These are phyloP conservation scores for Bradypus variegatus DNA, from an alignment of 2,797 vertebrate species.

Conservation along the genomic window DNA sequence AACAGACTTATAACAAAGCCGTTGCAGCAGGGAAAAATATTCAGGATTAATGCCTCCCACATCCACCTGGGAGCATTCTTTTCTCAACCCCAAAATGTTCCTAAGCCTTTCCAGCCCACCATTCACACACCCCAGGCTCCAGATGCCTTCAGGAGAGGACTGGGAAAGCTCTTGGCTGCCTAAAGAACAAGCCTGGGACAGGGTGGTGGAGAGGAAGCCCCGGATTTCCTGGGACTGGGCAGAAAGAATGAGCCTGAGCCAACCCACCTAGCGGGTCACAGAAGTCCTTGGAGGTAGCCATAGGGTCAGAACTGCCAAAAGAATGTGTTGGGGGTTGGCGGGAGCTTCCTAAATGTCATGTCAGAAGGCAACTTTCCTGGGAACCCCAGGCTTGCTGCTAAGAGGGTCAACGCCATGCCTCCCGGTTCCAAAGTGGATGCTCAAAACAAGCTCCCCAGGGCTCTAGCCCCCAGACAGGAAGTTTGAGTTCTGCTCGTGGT, in stretches of 20 bases:
- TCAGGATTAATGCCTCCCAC: constrained; percentile 57
- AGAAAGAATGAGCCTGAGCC: background rate
- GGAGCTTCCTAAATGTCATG: constrained; percentile 51
- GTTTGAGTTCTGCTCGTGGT: background rate
- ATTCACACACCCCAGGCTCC: constrained; percentile 26
- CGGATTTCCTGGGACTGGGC: constrained; percentile 12
- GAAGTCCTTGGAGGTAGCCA: background rate
- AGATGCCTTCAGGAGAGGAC: constrained; percentile 29
- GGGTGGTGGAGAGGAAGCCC: background rate
- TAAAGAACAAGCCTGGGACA: constrained; percentile 39
- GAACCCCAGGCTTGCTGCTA: background rate
- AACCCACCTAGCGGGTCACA: constrained; percentile 15
- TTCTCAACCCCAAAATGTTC: constrained; percentile 27
- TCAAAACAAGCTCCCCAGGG: background rate
- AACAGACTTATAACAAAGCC: constrained; percentile 29
- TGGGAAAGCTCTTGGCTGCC: background rate
- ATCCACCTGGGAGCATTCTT: constrained; percentile 41
- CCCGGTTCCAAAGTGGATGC: background rate
- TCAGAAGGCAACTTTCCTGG: constrained; percentile 39
- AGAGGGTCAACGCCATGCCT: background rate
- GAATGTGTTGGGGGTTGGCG: background rate
- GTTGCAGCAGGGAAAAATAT: constrained; percentile 54
- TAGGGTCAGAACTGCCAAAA: no score
- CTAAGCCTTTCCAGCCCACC: constrained; percentile 50
- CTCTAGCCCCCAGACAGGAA: background rate